Evolutionary conservation across 1,140 invertebrate genomes (phyloP), one percentile per base, ranked within the genome.

Genomic region (Pararge aegeria): DNA sequence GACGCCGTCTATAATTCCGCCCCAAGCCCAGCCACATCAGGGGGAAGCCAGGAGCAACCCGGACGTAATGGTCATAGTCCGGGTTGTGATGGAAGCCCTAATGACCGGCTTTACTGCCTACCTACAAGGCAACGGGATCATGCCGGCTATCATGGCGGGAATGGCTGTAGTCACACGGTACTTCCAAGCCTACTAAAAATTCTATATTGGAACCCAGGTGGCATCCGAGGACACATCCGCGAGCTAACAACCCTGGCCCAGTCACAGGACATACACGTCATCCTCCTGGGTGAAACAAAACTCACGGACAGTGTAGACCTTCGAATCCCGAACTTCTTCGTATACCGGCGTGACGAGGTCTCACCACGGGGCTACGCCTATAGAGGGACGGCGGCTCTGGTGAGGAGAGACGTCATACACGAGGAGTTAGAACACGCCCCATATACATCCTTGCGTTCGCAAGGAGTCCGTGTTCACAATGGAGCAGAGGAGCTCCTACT

Each of bases 301-400:
- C 44, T 48, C 44, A 21, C 13, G 30, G 16, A 51, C 2, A 15
- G 5, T 2, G 1, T 12, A 2, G 27, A 30, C 4, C 30, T 51
- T 10, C 27, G 30, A 6, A 10, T 51, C 1, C 57, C 49, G 12
- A 53, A 53, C 16, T 60, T 27, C 38, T 24, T 30, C 21, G 51
- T 34, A n/a, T 61, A 53, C 15, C 50, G 58, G 10, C 50, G 44
- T 2, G 60, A 62, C 60, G 24, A 62, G 16, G 46, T 53, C 18
- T 48, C 50, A 1, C 58, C 58, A 13, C 27, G 18, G 6, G 58
- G 50, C 16, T 18, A 2, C 6, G n/a, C 50, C 12, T 62, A 50
- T 21, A 38, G 53, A 44, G 48, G 30, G 4, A 50, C 16, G 9
- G 48, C 34, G 5, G 53, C 20, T 13, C 53, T 49, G 3, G 52